Percentiles rank a stretch among this genome's conserved stretches.
Evolutionary conservation across 2,113 vertebrate species (phyloP).

Genomic region (Oostethus manadensis): DNA sequence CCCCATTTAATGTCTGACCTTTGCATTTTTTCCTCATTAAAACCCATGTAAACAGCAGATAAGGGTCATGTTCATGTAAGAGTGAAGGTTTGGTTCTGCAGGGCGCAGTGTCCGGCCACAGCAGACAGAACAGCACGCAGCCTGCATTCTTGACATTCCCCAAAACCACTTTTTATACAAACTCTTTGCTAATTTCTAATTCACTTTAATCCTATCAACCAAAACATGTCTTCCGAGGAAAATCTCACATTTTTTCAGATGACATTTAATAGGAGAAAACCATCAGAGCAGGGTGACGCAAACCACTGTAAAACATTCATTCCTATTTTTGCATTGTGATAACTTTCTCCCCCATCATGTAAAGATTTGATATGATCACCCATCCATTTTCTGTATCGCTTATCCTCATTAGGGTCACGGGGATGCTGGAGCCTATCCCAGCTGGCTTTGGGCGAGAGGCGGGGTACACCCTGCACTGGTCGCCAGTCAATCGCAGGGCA

Average conservation of each 20-base stretch:
- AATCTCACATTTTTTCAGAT: not conserved
- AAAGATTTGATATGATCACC: too few species aligned
- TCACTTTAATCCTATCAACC: slow-evolving; percentile 11
- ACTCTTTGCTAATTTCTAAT: slow-evolving; percentile 29
- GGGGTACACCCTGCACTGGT: too few species aligned
- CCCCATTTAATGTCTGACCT: not conserved
- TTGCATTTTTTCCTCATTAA: slow-evolving; percentile 2
- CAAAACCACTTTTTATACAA: too few species aligned
- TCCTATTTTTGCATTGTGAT: not conserved
- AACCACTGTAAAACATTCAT: slow-evolving; percentile 42
- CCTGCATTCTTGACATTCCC: slow-evolving; percentile 51
- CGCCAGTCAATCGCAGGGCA: too few species aligned
- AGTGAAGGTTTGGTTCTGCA: slow-evolving; percentile 1
- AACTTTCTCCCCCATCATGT: not conserved
- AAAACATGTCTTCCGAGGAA: slow-evolving; percentile 4
- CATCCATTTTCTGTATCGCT: too few species aligned
- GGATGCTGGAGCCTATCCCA: too few species aligned
- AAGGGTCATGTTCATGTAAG: not conserved
- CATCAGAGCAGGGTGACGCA: slow-evolving; percentile 27
- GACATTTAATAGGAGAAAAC: slow-evolving; percentile 19
- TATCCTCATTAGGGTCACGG: too few species aligned
- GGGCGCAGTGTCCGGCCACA: slow-evolving; percentile 14
- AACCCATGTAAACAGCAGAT: not conserved
- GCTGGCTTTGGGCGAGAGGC: too few species aligned
- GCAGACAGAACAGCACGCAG: slow-evolving; percentile 45